Evolutionary conservation across 2,888 invertebrate genomes (phyloP).

Genomic region (Choreutis nemorana): DNA sequence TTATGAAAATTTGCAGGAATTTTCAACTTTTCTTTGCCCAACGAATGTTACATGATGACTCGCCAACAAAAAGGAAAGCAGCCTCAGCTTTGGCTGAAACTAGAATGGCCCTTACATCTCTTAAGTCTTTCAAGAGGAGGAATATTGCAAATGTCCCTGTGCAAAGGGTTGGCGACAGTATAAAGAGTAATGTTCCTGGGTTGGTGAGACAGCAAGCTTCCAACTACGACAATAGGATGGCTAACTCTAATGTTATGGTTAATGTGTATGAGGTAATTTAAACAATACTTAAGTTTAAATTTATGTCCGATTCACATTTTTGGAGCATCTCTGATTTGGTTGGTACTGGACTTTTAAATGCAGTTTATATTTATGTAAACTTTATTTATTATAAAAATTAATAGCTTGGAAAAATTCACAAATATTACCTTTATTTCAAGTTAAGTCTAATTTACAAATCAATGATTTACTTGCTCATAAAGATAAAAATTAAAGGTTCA

Average conservation of each 20-base stretch:
- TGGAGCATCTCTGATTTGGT: too few species aligned
- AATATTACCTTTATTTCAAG: too few species aligned
- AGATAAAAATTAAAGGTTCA: too few species aligned
- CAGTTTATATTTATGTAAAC: too few species aligned
- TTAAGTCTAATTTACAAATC: too few species aligned
- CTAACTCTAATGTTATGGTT: constrained; percentile 58
- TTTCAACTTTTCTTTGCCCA: constrained; percentile 77
- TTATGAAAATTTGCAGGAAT: constrained; percentile 59
- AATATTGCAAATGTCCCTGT: constrained; percentile 56
- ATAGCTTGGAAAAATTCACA: too few species aligned
- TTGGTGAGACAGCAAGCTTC: constrained; percentile 55
- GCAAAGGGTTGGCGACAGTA: constrained; percentile 62
- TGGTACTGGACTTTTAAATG: too few species aligned
- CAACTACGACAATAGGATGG: constrained; percentile 33
- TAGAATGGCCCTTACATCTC: constrained; percentile 77
- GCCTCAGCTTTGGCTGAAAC: constrained; percentile 72
- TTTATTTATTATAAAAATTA: too few species aligned
- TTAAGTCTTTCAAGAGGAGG: constrained; percentile 72
- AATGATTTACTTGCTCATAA: too few species aligned
- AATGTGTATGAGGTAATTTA: constrained; percentile 64
- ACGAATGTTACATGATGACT: constrained; percentile 71
- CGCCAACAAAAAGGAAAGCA: constrained; percentile 63
- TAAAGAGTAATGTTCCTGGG: constrained; percentile 60
- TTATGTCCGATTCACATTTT: too few species aligned
- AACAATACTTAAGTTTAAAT: too few species aligned